Base-by-base conservation (phyloP, 92 coral and sea anemone species). In the Phenganax subtilis region DNA sequence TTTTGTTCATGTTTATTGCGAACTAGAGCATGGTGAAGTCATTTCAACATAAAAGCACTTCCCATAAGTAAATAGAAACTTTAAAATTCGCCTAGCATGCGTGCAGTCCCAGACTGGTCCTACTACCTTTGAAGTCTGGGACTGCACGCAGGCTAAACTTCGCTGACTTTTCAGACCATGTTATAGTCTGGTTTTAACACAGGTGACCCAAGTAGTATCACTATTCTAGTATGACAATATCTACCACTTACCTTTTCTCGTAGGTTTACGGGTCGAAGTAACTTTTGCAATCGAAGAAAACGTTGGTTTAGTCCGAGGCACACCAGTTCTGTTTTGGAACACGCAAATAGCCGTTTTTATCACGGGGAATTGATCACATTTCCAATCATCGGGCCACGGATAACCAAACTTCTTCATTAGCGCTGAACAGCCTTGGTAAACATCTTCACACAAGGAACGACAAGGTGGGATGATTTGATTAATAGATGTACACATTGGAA, bases 401-500 rank as follows among this genome's bases (percentile, higher is more conserved):
- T 64, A 64, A 37, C 70, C 70, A 28, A 17, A 17, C 47, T 17
- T 64, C 12, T 64, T 14, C 29, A 64, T 17, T 0, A 16, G 12
- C 7, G 37, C 70, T 44, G 17, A 64, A 28, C 70, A 64, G 37
- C 47, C 47, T 25, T 64, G 27, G 37, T 64, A 10, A 2, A 64
- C 70, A 17, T 64, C 70, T 6, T 20, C 37, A 64, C 70, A 64
- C 37, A 64, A 64, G 11, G 31, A 17, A 9, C 70, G 70, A 17
- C 70, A 64, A 10, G 70, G 70, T 17, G 70, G 70, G 0, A 64
- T 25, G 70, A 25, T 30, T 64, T 64, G 17, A 64, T 64, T 64
- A 7, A 64, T 64, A 10, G 70, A 64, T 20, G 70, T 64, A 28
- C 70, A 64, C 70, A 64, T 64, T 10, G 70, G 70, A n/a, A 64